Percentiles rank a stretch among this genome's conserved stretches.
Evolutionary conservation across 1,140 invertebrate species (phyloP).

Genomic region (Brachionus plicatilis): DNA sequence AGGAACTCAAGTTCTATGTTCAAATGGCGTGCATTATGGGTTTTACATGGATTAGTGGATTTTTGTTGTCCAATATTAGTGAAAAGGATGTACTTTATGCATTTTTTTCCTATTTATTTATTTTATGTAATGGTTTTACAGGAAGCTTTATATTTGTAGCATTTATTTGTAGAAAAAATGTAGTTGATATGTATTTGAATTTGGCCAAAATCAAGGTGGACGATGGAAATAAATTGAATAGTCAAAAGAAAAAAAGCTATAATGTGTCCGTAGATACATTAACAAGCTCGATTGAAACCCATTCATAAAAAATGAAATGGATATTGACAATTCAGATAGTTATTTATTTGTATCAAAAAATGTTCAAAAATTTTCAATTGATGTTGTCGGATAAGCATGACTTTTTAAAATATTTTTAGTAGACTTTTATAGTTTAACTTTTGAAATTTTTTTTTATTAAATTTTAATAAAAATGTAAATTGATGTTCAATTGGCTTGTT

Average conservation of each 20-base stretch:
- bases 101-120: conserved; percentile 48
- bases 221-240: neutral
- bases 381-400: neutral
- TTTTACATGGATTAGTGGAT: conserved; percentile 56
- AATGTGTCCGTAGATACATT: neutral
- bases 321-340: neutral
- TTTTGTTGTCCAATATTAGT: conserved; percentile 49
- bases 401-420: too few relatives aligned
- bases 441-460: too few relatives aligned
- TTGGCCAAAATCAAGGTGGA: neutral
- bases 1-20: conserved; percentile 60
- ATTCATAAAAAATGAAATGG: neutral
- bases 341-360: neutral
- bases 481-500: too few relatives aligned
- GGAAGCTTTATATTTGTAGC: conserved; percentile 53
- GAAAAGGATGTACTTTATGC: conserved; percentile 42
- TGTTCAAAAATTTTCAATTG: neutral
- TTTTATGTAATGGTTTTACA: conserved; percentile 49
- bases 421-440: too few relatives aligned
- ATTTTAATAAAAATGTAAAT: too few relatives aligned
- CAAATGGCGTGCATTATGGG: conserved; percentile 58
- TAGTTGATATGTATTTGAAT: conserved; percentile 44
- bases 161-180: conserved; percentile 49
- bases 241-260: neutral
- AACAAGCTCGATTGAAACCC: neutral